phyloP scores from a whole-genome alignment of 2,113 vertebrate species.

The Suricata suricatta region DNA sequence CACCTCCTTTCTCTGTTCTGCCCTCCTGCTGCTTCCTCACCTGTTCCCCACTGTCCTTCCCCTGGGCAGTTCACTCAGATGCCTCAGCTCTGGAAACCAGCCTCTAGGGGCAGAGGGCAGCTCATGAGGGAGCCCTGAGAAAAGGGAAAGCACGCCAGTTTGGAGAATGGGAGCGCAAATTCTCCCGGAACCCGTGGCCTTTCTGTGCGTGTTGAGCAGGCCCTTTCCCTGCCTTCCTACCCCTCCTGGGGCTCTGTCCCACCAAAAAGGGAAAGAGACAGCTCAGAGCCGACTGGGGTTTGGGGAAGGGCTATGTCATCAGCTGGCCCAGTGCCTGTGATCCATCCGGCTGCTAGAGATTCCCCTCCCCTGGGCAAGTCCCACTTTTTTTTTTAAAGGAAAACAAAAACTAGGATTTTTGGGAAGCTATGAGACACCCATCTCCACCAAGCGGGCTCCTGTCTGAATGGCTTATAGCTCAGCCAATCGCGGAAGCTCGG shows the following conservation, averaged over 20 bases:
- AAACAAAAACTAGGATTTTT: constrained; percentile 65
- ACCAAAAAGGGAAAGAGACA: constrained; percentile 64
- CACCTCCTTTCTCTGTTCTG: neutral
- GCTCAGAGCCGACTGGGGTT: constrained; percentile 50
- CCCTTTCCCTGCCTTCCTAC: constrained; percentile 49
- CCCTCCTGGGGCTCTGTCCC: constrained; percentile 53
- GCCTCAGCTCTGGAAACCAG: neutral
- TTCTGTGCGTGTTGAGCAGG: neutral
- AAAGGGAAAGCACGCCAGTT: neutral
- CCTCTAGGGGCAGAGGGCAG: neutral
- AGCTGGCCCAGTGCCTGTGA: constrained; percentile 58
- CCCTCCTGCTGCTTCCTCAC: neutral
- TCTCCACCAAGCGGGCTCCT: constrained; percentile 28
- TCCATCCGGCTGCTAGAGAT: constrained; percentile 62
- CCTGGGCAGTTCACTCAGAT: neutral
- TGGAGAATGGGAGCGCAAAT: neutral
- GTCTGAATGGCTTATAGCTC: constrained; percentile 72
- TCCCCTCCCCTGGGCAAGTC: constrained; percentile 65
- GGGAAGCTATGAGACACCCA: constrained; percentile 73
- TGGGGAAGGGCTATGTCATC: constrained; percentile 73
- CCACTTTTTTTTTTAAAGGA: constrained; percentile 35
- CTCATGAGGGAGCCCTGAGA: neutral
- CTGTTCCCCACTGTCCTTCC: neutral
- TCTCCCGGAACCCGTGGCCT: neutral
- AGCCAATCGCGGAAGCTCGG: constrained; percentile 64